Conservation (phyloP, 2,113 vertebrate species). For the Apaloderma vittatum region DNA sequence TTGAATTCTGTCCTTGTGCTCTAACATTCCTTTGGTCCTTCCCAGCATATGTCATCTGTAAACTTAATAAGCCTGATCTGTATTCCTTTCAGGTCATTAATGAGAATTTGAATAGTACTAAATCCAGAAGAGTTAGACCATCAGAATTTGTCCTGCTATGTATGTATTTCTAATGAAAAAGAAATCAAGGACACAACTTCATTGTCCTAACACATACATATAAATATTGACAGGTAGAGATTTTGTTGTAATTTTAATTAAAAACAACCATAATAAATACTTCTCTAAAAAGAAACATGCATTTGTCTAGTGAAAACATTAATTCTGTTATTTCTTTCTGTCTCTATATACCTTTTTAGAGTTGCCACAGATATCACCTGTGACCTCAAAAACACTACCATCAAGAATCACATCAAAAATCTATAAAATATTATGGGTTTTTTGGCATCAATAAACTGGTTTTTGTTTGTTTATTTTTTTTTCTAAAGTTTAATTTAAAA, state of each 20-base stretch:
- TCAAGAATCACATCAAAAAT: neutral
- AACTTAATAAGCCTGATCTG: neutral
- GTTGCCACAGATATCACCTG: neutral
- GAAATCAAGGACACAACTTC: neutral
- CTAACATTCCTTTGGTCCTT: neutral
- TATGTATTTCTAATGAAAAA: neutral
- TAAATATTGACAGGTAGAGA: neutral
- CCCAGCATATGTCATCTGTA: neutral
- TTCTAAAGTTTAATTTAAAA: neutral
- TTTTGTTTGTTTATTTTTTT: too few species aligned
- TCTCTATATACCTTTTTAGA: neutral
- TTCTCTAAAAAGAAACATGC: fast-evolving
- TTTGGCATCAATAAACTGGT: neutral
- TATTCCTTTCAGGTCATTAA: neutral
- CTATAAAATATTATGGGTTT: fast-evolving
- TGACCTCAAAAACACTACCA: neutral
- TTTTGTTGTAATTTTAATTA: neutral
- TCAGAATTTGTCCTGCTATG: neutral
- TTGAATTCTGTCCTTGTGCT: neutral
- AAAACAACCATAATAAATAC: neutral
- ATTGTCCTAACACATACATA: neutral
- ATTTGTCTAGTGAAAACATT: neutral
- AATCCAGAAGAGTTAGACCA: neutral
- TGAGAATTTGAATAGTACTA: neutral
- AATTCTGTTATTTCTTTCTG: neutral